These are phyloP conservation scores for Myotis findleyi DNA, from an alignment of 2,797 vertebrate genomes.

Conservation along the genomic window DNA sequence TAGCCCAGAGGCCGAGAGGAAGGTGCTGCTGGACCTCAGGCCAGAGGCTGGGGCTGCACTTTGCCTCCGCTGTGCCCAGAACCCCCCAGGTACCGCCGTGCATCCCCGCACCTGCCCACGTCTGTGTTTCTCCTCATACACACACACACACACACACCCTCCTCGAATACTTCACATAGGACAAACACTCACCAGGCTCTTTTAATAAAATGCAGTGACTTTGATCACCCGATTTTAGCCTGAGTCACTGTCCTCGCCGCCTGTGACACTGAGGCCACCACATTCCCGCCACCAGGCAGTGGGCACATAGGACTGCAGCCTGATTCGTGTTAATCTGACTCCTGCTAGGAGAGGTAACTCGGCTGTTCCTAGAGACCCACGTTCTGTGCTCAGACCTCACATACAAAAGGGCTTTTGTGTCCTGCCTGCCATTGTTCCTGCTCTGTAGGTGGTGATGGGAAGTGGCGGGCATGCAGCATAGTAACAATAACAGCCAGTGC, in stretches of 20 bases:
- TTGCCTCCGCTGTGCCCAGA: background rate
- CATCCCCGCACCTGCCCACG: background rate
- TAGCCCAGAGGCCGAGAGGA: background rate
- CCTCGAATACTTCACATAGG: background rate
- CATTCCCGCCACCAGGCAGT: background rate
- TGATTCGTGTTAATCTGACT: background rate
- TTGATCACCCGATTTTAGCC: constrained; percentile 2
- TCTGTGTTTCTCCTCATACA: too few relatives aligned
- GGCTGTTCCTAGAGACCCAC: constrained; percentile 5
- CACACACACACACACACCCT: too few relatives aligned
- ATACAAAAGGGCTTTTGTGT: background rate
- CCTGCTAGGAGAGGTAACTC: background rate
- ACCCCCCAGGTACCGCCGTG: background rate
- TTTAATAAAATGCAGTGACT: background rate
- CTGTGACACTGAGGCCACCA: background rate
- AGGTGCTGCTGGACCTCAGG: fast-evolving
- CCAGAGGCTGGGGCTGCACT: background rate
- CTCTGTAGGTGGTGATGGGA: fast-evolving
- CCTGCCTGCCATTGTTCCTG: fast-evolving
- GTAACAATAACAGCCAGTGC: fast-evolving
- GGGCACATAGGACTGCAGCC: fast-evolving
- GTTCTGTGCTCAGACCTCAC: background rate
- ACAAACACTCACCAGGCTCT: background rate
- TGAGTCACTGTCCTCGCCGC: background rate
- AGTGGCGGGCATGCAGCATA: fast-evolving